Conservation (phyloP, 2,113 vertebrate genomes). For the Phylloscopus whistleri region DNA sequence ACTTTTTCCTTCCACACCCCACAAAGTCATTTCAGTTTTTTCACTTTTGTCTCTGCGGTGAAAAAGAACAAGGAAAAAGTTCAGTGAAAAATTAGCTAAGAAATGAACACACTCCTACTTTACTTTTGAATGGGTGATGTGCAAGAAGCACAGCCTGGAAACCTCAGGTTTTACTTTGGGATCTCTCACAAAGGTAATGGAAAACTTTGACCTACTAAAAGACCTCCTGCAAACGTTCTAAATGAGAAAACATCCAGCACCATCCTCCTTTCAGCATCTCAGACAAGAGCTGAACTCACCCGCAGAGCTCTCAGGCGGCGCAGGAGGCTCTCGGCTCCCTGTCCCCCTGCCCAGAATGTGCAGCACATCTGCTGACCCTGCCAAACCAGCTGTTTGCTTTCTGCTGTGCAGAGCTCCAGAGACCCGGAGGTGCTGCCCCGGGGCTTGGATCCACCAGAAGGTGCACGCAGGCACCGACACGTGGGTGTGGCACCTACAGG, state of each 20-base stretch:
- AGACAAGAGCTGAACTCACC: background rate
- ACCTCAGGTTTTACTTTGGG: background rate
- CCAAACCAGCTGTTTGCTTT: background rate
- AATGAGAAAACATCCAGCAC: background rate
- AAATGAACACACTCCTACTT: background rate
- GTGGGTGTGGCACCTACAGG: fast-evolving
- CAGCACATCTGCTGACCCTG: background rate
- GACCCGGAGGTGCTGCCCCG: fast-evolving
- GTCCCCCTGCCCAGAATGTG: background rate
- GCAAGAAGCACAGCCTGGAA: background rate
- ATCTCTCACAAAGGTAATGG: background rate
- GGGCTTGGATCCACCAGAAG: background rate
- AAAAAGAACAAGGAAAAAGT: background rate
- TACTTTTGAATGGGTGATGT: fast-evolving
- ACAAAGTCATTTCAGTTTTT: background rate
- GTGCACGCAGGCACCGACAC: fast-evolving
- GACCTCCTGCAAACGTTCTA: background rate
- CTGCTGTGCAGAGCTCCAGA: background rate
- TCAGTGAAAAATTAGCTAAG: background rate
- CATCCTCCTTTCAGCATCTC: background rate
- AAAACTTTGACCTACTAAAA: background rate
- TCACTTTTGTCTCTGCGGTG: background rate
- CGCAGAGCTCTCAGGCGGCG: background rate
- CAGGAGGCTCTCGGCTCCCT: background rate
- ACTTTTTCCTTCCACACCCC: background rate